These are phyloP conservation scores for Campopleginae sp. DNA, from an alignment of 2,888 invertebrate genomes.

Conservation along the genomic window DNA sequence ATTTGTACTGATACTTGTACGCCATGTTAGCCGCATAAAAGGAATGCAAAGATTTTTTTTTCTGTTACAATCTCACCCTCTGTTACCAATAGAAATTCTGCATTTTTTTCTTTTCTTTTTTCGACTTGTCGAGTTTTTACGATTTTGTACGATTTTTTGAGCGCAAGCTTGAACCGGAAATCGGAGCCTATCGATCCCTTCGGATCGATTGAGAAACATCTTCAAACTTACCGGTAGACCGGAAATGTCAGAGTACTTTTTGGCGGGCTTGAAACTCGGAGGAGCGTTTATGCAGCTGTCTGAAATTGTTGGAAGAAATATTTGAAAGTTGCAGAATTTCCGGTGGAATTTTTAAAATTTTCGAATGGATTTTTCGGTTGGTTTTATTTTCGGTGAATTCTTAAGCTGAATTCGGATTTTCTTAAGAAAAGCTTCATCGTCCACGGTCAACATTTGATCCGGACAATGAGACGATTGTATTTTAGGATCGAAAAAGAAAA, in stretches of 20 bases:
- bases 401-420: no score
- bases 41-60: constrained; percentile 42
- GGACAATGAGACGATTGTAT: no score
- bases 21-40: constrained; percentile 52
- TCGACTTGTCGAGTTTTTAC: background rate
- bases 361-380: no score
- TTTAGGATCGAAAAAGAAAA: background rate
- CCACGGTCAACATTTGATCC: no score
- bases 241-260: constrained; percentile 97
- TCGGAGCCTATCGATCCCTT: no score
- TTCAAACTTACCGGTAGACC: constrained; percentile 88
- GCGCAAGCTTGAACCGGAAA: background rate
- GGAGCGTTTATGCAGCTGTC: constrained; percentile 96
- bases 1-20: constrained; percentile 53
- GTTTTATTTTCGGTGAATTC: no score
- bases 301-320: constrained; percentile 79
- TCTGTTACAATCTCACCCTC: background rate
- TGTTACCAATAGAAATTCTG: constrained; percentile 33
- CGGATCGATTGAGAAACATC: no score
- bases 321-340: background rate
- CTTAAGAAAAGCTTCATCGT: no score
- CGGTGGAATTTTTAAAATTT: background rate
- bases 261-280: constrained; percentile 95
- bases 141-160: background rate
- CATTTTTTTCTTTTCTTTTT: constrained; percentile 7